Conservation (phyloP, 2,888 invertebrate species). For the Micropterix aruncella region DNA sequence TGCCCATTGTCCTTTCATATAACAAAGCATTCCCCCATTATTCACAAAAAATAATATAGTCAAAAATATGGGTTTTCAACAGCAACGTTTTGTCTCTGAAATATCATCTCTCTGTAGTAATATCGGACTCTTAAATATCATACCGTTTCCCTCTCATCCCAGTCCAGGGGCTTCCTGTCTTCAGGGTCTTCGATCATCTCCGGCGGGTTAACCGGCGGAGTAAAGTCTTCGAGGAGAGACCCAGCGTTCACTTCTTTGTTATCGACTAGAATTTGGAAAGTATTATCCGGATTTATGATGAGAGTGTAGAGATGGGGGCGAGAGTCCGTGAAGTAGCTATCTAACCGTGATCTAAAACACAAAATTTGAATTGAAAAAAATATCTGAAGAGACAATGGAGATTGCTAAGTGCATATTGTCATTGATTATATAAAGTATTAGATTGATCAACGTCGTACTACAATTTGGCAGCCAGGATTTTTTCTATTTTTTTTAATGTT, state of each 20-base stretch:
- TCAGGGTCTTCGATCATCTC: conserved; percentile 86
- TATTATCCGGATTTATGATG: conserved; percentile 64
- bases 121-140: no score
- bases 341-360: conserved; percentile 49
- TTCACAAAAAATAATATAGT: neutral
- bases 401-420: no score
- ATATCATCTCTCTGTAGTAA: no score
- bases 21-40: neutral
- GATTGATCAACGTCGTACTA: no score
- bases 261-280: conserved; percentile 71
- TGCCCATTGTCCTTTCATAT: no score
- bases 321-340: conserved; percentile 84
- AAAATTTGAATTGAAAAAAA: no score
- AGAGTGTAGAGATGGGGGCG: conserved; percentile 80
- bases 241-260: conserved; percentile 74
- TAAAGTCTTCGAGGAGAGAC: conserved; percentile 76
- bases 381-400: no score
- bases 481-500: no score
- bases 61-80: no score
- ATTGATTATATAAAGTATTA: no score
- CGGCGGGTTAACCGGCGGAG: conserved; percentile 90
- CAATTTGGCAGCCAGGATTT: no score
- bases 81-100: no score
- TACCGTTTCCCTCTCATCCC: conserved; percentile 86
- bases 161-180: conserved; percentile 75